phyloP scores from a whole-genome alignment of 2,888 invertebrate species.

The Rhorus exstirpatorius region DNA sequence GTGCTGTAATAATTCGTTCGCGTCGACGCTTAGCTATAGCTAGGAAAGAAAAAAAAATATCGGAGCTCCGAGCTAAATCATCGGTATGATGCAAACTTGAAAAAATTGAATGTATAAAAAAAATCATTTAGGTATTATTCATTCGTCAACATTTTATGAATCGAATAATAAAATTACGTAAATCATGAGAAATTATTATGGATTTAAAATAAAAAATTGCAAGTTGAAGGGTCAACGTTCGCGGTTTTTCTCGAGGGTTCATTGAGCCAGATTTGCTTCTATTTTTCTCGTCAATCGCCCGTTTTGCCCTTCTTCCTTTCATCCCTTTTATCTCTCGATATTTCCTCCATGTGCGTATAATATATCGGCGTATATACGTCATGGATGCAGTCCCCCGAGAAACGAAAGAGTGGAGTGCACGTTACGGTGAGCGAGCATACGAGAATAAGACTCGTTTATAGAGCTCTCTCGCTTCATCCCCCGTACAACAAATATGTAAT shows the following conservation, averaged over 20 bases:
- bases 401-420: constrained; percentile 77
- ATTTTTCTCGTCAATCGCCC: constrained; percentile 23
- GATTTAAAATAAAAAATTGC: too few relatives aligned
- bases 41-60: too few relatives aligned
- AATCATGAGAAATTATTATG: too few relatives aligned
- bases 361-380: constrained; percentile 69
- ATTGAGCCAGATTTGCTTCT: constrained; percentile 52
- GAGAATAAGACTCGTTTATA: constrained; percentile 36
- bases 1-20: too few relatives aligned
- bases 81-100: too few relatives aligned
- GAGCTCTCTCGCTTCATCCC: constrained; percentile 76
- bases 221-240: constrained; percentile 55
- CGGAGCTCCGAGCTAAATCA: too few relatives aligned
- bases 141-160: too few relatives aligned
- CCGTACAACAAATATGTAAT: constrained; percentile 59
- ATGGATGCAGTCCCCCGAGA: constrained; percentile 37
- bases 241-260: constrained; percentile 61
- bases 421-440: constrained; percentile 74
- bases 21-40: too few relatives aligned
- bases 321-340: constrained; percentile 55
- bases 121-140: too few relatives aligned
- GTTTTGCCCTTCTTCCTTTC: constrained; percentile 55
- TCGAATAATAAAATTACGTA: too few relatives aligned
- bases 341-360: constrained; percentile 7
- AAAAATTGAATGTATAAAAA: too few relatives aligned